Base-by-base conservation (phyloP, 1,140 invertebrate genomes). In the Vollenhovia emeryi region DNA sequence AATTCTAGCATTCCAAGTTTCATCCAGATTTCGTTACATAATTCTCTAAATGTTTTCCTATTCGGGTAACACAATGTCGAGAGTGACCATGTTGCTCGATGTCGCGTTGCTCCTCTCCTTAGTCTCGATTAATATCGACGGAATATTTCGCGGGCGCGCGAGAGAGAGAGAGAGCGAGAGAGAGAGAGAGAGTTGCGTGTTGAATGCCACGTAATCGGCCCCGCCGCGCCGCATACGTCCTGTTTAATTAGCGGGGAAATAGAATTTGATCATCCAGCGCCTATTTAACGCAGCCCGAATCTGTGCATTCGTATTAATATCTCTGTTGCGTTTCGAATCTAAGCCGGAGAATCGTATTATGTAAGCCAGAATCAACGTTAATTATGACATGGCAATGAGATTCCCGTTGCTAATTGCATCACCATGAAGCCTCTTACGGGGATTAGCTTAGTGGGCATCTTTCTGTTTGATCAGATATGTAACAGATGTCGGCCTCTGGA, bases 381-480 rank as follows among this genome's bases (percentile, higher is more conserved):
- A 82, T 82, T 82, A 82, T 82, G 52, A 73, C 66, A 40, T 82
- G 27, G 50, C 78, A 82, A 48, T 13, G 52, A 82, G 78, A 73
- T 82, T 45, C 52, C 8, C n/a, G 36, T 8, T 40, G 48, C n/a
- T 82, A 80, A 80, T 50, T 71, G 64, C 48, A 52, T 69, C 33
- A 52, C 7, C 76, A 30, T 30, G 50, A 71, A 57, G 33, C 36
- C 36, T 50, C 30, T n/a, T 62, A n/a, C 13, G 36, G 52, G 43
- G 66, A 82, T 73, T 73, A 73, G 50, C 66, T 82, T 33, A 30
- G n/a, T 48, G 30, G 52, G 27, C 66, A 82, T 82, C 78, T 82
- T 80, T 80, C 64, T 80, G 33, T 80, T 57, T 82, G 52, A 82
- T 57, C 50, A 71, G 48, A 43, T 36, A 24, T 55, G 64, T 50